A percentile compares a stretch with the other conserved stretches of the same genome.
These are phyloP conservation scores for Pogonocherus hispidulus DNA, from an alignment of 2,888 invertebrate species.

Conservation along the genomic window DNA sequence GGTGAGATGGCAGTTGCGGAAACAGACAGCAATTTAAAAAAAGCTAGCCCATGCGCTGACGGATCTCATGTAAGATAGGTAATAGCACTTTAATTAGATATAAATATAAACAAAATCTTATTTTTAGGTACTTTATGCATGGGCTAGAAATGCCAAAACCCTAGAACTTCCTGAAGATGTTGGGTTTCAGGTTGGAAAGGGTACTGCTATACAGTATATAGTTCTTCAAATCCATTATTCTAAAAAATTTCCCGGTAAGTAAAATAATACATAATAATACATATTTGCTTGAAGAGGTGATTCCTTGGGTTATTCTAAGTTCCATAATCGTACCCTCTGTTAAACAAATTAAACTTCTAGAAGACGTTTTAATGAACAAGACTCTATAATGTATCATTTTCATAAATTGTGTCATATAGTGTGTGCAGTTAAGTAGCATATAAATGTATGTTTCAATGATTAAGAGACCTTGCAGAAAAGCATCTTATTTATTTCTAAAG, in stretches of 20 bases:
- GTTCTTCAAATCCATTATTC: conserved; percentile 86
- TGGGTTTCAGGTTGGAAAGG: conserved; percentile 91
- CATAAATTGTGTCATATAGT: too few species aligned
- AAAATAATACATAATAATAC: too few species aligned
- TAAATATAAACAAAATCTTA: not conserved
- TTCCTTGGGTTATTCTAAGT: too few species aligned
- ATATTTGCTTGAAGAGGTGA: too few species aligned
- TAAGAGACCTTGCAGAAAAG: too few species aligned
- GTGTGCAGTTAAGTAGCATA: too few species aligned
- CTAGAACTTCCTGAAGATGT: conserved; percentile 87
- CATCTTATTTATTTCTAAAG: too few species aligned
- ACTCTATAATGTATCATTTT: too few species aligned
- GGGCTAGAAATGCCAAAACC: conserved; percentile 92
- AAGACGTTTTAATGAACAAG: too few species aligned
- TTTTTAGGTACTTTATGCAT: conserved; percentile 89
- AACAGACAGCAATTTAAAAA: conserved; percentile 66
- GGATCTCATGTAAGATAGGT: conserved; percentile 75
- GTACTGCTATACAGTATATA: conserved; percentile 87
- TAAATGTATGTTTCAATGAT: too few species aligned
- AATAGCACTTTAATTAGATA: not conserved
- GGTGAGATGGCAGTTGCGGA: conserved; percentile 86
- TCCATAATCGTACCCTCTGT: too few species aligned
- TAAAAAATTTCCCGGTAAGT: conserved; percentile 60
- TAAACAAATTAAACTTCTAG: too few species aligned
- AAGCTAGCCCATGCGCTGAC: conserved; percentile 82